phyloP scores from a whole-genome alignment of 2,797 vertebrate genomes.

The Melopsittacus undulatus region DNA sequence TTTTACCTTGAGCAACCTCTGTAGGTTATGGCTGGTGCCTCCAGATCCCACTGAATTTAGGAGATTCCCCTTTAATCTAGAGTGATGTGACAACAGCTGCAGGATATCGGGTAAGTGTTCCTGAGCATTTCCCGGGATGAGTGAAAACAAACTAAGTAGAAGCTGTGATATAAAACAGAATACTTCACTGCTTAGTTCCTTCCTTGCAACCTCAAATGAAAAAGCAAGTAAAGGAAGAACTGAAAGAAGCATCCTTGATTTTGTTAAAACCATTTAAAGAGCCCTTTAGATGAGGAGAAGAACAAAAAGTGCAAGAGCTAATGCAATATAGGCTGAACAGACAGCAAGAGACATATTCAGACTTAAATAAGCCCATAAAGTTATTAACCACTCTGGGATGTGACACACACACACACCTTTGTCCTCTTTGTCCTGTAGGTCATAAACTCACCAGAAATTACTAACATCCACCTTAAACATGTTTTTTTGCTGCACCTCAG shows the following conservation, averaged over 20 bases:
- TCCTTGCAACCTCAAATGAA: conserved; percentile 56
- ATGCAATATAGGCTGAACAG: not conserved
- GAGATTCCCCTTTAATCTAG: conserved; percentile 83
- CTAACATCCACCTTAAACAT: not conserved
- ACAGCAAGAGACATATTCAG: conserved; percentile 14
- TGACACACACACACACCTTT: not conserved
- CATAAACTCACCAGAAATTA: not conserved
- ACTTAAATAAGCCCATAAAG: not conserved
- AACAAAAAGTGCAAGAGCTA: conserved; percentile 14
- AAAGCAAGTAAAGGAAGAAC: conserved; percentile 48
- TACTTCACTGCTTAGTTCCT: conserved; percentile 77
- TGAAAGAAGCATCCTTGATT: conserved; percentile 38
- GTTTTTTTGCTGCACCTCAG: not conserved
- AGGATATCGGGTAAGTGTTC: conserved; percentile 85
- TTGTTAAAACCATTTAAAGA: conserved; percentile 25
- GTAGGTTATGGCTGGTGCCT: conserved; percentile 74
- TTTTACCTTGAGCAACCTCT: conserved; percentile 80
- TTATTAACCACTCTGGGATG: not conserved
- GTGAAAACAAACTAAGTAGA: conserved; percentile 87
- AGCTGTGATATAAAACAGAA: conserved; percentile 85
- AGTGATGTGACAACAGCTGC: conserved; percentile 81
- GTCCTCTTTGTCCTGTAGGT: not conserved
- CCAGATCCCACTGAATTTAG: conserved; percentile 71
- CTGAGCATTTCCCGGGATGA: conserved; percentile 84
- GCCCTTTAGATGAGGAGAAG: not conserved